Conservation (phyloP, 2,797 vertebrate genomes). For the Dendrocincla fuliginosa region DNA sequence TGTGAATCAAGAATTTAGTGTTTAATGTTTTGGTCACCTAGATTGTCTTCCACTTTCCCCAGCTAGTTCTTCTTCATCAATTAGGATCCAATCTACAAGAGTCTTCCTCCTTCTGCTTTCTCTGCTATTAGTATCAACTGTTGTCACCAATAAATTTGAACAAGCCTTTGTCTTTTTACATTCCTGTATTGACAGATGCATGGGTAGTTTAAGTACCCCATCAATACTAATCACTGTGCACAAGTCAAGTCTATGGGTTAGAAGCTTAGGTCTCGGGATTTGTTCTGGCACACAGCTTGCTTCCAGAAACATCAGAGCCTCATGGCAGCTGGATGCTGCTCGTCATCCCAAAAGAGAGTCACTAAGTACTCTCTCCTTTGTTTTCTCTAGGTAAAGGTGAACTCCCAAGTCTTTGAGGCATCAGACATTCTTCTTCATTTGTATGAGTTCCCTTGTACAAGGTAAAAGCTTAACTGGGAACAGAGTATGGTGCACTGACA, state of each 20-base stretch:
- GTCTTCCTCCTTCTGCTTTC: not conserved
- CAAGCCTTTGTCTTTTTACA: not conserved
- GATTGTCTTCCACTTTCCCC: not conserved
- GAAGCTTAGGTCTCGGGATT: not conserved
- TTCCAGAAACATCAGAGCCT: not conserved
- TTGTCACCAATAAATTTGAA: conserved; percentile 20
- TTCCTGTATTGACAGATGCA: not conserved
- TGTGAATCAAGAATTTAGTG: not conserved
- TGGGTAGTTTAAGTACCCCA: not conserved
- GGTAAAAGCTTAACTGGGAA: not conserved
- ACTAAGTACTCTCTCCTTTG: not conserved
- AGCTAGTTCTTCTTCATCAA: not conserved
- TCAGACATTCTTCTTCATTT: not conserved
- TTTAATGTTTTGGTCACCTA: not conserved
- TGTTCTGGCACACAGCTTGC: not conserved
- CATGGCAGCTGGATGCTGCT: not conserved
- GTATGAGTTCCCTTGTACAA: not conserved
- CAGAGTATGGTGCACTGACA: not conserved
- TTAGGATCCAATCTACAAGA: not conserved
- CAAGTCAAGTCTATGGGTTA: not conserved
- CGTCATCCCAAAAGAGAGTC: not conserved
- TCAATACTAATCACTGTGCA: conserved; percentile 29
- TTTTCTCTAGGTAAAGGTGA: not conserved
- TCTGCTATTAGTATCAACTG: not conserved
- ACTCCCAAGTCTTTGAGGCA: not conserved